These are phyloP conservation scores for Auanema sp. DNA, from an alignment of 2,888 invertebrate species.

Conservation along the genomic window DNA sequence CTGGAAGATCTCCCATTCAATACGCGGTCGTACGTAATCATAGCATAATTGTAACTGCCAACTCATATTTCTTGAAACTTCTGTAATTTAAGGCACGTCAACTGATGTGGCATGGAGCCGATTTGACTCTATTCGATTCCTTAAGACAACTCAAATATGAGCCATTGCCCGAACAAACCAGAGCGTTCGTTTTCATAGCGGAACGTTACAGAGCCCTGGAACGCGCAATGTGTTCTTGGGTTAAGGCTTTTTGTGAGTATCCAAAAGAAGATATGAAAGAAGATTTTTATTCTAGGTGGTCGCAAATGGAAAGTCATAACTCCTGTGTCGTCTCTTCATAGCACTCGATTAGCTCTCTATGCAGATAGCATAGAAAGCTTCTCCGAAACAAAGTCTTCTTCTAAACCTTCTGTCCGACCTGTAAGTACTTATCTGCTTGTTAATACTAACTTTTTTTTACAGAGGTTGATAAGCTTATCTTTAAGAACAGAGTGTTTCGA, in stretches of 20 bases:
- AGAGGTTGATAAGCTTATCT: too few relatives aligned
- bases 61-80: too few relatives aligned
- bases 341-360: not conserved
- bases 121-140: not conserved
- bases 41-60: not conserved
- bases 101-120: conserved; percentile 2
- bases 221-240: not conserved
- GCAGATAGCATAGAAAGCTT: too few relatives aligned
- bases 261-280: not conserved
- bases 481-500: too few relatives aligned
- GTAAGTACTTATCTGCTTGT: too few relatives aligned
- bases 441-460: too few relatives aligned
- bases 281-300: not conserved
- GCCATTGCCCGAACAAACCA: not conserved
- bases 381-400: too few relatives aligned
- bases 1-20: not conserved
- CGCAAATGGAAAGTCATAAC: not conserved
- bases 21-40: not conserved
- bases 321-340: not conserved
- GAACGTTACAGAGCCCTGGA: not conserved
- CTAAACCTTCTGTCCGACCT: too few relatives aligned
- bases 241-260: not conserved
- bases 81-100: not conserved
- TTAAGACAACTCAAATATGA: not conserved
- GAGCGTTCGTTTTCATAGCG: not conserved